Conservation (phyloP, 2,797 vertebrate genomes). For the Cephalopachus bancanus region DNA sequence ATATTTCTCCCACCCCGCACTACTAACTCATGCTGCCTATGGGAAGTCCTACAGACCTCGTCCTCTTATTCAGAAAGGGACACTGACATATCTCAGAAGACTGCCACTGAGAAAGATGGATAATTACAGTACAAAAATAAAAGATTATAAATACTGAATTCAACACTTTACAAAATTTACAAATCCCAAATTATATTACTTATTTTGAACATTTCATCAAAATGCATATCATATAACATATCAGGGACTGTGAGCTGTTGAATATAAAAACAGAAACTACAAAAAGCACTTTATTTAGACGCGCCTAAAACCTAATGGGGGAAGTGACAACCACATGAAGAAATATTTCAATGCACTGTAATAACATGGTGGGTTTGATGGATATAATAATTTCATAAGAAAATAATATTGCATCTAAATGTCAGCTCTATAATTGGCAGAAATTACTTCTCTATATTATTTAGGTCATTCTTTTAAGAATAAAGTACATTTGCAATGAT, state of each 20-base stretch:
- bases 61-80: neutral
- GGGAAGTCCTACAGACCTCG: neutral
- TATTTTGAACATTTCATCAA: neutral
- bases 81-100: neutral
- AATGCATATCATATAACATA: neutral
- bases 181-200: neutral
- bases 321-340: neutral
- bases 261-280: neutral
- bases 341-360: neutral
- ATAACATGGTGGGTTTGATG: neutral
- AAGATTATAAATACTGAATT: neutral
- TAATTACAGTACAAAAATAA: neutral
- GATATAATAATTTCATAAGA: neutral
- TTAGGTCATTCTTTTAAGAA: neutral
- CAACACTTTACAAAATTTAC: neutral
- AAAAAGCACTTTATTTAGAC: neutral
- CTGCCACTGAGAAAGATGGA: neutral
- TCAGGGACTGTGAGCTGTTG: neutral
- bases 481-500: neutral
- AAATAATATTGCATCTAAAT: neutral
- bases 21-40: neutral
- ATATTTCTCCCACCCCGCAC: neutral
- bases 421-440: neutral
- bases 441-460: neutral
- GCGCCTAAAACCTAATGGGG: neutral